Evolutionary conservation across 2,113 vertebrate species (phyloP).

Genomic region (Pristiophorus japonicus): DNA sequence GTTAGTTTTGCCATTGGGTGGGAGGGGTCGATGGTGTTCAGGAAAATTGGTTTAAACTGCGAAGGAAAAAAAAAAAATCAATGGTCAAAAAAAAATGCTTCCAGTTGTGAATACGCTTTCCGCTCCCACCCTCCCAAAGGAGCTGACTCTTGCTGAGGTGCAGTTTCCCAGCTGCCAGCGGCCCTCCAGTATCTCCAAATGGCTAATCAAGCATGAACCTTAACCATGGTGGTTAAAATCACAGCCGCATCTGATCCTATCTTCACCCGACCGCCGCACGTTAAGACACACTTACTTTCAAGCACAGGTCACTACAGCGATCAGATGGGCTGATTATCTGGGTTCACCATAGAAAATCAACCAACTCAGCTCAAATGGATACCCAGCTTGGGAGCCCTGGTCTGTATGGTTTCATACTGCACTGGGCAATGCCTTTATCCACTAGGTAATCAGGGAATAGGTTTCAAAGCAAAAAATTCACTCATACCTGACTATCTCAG

Average conservation of each 20-base stretch:
- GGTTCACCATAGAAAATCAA: neutral
- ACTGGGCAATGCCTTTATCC: neutral
- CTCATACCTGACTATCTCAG: neutral
- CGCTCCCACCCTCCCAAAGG: neutral
- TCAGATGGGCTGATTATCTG: too few relatives aligned
- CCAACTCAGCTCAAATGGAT: neutral
- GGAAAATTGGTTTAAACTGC: conserved; percentile 95
- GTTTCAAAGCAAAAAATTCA: neutral
- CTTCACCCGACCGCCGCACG: neutral
- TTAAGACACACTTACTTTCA: too few relatives aligned
- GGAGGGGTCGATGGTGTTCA: conserved; percentile 92
- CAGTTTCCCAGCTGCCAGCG: neutral
- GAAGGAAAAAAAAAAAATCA: conserved; percentile 37
- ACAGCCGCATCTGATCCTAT: neutral
- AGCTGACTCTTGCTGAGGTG: neutral
- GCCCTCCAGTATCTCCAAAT: too few relatives aligned
- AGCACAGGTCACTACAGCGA: neutral
- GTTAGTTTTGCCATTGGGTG: conserved; percentile 83
- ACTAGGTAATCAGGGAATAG: neutral
- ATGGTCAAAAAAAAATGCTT: neutral
- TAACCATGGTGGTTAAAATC: neutral
- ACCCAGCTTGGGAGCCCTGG: neutral
- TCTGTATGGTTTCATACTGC: neutral
- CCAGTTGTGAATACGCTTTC: neutral
- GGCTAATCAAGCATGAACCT: too few relatives aligned